phyloP scores from a whole-genome alignment of 2,113 vertebrate genomes.

The Asarcornis scutulata region DNA sequence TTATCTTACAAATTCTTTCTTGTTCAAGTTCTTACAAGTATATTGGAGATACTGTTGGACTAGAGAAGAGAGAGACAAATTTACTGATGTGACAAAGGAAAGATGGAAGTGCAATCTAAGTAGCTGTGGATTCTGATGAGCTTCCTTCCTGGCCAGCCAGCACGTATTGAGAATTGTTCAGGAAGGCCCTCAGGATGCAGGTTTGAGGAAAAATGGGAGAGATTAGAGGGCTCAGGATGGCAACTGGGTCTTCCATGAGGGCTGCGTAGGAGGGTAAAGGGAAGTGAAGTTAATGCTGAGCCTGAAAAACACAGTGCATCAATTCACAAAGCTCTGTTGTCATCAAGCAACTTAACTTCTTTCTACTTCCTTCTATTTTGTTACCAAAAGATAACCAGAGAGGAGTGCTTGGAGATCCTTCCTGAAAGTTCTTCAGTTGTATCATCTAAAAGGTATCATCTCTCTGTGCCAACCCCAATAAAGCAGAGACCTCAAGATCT shows the following conservation, averaged over 20 bases:
- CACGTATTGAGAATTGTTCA: background rate
- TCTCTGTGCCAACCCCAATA: background rate
- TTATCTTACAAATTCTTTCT: constrained; percentile 17
- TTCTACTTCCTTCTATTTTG: background rate
- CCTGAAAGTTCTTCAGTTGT: background rate
- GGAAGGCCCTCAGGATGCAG: background rate
- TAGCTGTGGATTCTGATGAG: background rate
- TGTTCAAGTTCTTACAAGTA: background rate
- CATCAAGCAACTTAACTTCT: background rate
- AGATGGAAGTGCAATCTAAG: background rate
- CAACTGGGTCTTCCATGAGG: background rate
- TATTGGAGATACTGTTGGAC: background rate
- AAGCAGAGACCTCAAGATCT: background rate
- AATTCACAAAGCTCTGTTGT: rapidly evolving
- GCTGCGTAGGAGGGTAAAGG: background rate
- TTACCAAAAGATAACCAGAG: background rate
- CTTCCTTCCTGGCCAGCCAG: background rate
- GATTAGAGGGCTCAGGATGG: background rate
- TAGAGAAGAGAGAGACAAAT: background rate
- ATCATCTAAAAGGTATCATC: background rate
- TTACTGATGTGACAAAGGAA: background rate
- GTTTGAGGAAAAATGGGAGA: background rate
- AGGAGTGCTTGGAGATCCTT: background rate
- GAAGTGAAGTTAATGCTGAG: background rate
- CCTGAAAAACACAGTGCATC: background rate